Conservation (phyloP, 2,797 vertebrate species). For the Anguilla pacifica region DNA sequence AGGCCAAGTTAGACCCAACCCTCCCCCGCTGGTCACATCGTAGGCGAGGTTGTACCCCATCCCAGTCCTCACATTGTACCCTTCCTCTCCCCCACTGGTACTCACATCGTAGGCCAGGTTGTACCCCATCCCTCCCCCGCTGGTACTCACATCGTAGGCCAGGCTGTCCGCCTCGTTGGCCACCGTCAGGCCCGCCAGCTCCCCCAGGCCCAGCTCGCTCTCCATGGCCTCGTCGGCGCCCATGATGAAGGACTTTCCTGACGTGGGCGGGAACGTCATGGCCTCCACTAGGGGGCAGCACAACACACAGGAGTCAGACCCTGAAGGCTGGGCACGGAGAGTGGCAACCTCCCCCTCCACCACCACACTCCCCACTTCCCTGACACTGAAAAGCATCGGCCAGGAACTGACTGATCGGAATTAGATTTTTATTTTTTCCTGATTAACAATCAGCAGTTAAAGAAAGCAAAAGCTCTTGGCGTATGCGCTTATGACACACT, state of each 20-base stretch:
- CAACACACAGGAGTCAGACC: neutral
- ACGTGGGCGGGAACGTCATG: conserved; percentile 92
- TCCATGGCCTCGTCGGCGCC: conserved; percentile 91
- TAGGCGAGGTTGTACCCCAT: conserved; percentile 72
- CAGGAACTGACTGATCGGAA: no score
- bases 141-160: conserved; percentile 88
- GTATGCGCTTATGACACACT: no score
- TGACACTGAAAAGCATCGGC: no score
- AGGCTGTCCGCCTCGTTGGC: conserved; percentile 96
- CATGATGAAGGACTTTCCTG: conserved; percentile 96
- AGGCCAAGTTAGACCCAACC: no score
- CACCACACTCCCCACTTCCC: no score
- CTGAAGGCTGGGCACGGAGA: neutral
- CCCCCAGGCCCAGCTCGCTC: conserved; percentile 91
- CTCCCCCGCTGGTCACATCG: no score
- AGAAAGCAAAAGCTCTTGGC: no score
- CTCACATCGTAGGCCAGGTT: neutral
- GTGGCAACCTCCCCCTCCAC: no score
- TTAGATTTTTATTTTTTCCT: neutral
- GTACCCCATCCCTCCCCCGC: neutral
- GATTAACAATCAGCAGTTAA: neutral
- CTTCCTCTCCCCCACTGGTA: no score
- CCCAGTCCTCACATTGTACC: neutral
- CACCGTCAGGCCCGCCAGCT: conserved; percentile 95
- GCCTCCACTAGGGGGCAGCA: conserved; percentile 80